A percentile compares a stretch with the other conserved stretches of the same genome.
Evolutionary conservation across 2,113 vertebrate species (phyloP).

Genomic region (Nestor notabilis): DNA sequence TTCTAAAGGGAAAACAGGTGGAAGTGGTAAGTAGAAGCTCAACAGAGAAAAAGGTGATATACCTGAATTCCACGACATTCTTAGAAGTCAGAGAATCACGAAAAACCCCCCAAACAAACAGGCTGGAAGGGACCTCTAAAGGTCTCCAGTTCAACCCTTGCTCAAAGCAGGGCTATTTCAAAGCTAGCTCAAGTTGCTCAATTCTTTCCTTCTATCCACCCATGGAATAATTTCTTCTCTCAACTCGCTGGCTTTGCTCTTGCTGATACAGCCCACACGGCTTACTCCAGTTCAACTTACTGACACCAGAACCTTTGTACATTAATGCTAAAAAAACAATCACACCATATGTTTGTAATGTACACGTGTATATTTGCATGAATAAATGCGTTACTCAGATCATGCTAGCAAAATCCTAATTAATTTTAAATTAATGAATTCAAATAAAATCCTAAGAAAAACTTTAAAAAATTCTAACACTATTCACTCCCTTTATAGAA

Average conservation of each 20-base stretch:
- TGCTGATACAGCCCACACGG: neutral
- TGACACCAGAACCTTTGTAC: neutral
- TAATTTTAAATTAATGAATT: neutral
- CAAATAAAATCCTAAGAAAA: neutral
- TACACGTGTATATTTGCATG: fast-evolving
- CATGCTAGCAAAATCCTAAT: neutral
- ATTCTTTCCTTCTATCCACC: neutral
- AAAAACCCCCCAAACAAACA: neutral
- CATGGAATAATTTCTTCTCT: neutral
- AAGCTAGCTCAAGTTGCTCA: neutral
- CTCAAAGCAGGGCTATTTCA: neutral
- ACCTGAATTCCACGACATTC: too few relatives aligned
- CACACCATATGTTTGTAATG: neutral
- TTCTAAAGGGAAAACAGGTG: neutral
- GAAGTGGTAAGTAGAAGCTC: neutral
- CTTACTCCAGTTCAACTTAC: neutral
- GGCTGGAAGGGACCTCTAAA: neutral
- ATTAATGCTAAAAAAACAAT: neutral
- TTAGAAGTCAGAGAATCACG: neutral
- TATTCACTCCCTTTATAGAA: neutral
- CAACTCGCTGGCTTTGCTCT: neutral
- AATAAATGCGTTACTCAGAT: neutral
- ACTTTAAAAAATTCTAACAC: neutral
- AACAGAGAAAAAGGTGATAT: neutral
- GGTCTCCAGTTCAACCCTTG: neutral